Base-by-base conservation (phyloP, 2,888 invertebrate species). In the Caenorhabditis sp. region DNA sequence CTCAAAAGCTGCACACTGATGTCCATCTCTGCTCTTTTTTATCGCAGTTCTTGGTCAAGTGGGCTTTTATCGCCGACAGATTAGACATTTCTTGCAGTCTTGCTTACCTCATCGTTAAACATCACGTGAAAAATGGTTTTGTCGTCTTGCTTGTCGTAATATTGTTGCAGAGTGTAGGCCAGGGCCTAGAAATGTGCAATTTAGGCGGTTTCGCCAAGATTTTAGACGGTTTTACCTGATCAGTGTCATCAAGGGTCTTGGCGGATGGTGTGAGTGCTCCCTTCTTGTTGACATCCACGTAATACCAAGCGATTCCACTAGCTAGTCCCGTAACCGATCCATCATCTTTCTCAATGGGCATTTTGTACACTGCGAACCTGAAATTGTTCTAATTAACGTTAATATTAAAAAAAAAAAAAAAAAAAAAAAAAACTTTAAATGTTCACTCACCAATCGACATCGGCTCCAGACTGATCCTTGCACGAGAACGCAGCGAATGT, bases 91-190 rank as follows among this genome's bases (percentile, higher is more conserved):
- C 15, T 37, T 32, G 13, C 24, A 24, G 35, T 43, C 37, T 17
- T 15, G 26, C 53, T 62, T 61, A 77, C 76, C 89, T 95, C 93
- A 89, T 96, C 96, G 89, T 96, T 97, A 91, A 96, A 96, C 73
- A 95, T 91, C 43, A 83, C 85, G 68, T 85, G 85, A 65, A 85
- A 83, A 15, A 83, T 68, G 11, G 66, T 74, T 22, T 72, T 61
- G 68, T 85, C 85, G 46, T 65, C 35, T 53, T 83, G 74, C 24
- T 46, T 58, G 62, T 56, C 72, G 70, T 86, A 86, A 63, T 79
- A 86, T 45, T 85, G 86, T 27, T 83, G 66, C 8, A 86, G 72
- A n/a, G 86, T 85, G 73, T 84, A 83, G 7, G 85, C 84, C 32
- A 86, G 68, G 2, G 86, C 85, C 83, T 86, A 43, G 37, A 82